These are phyloP conservation scores for Syrista parreyssii DNA, from an alignment of 2,888 invertebrate genomes.

Conservation along the genomic window DNA sequence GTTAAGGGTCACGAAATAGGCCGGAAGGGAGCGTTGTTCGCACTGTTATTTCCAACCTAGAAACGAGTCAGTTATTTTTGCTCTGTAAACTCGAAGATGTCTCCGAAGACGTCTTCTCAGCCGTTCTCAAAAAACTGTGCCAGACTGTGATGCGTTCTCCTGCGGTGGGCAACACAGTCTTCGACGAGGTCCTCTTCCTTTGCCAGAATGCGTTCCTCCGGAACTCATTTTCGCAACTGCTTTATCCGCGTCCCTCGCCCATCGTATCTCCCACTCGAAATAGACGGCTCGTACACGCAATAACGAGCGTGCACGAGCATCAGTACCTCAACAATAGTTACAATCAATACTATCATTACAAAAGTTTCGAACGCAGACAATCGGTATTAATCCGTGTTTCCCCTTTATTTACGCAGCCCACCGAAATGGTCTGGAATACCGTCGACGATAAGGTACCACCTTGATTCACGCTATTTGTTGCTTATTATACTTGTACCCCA, in stretches of 20 bases:
- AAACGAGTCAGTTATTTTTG: not conserved
- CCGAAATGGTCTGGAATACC: slow-evolving; percentile 65
- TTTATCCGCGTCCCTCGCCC: not conserved
- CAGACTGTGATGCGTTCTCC: not conserved
- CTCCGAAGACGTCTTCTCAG: not conserved
- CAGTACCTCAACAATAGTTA: not conserved
- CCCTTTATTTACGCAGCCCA: slow-evolving; percentile 63
- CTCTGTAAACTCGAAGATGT: not conserved
- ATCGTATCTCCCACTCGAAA: not conserved
- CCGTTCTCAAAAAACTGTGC: not conserved
- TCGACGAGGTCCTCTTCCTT: not conserved
- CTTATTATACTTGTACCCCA: not conserved
- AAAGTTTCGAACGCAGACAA: not conserved
- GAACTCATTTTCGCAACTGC: slow-evolving; percentile 10
- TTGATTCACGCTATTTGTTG: not conserved
- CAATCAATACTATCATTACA: not conserved
- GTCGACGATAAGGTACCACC: slow-evolving; percentile 60
- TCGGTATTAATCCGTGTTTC: slow-evolving; percentile 54
- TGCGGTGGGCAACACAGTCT: not conserved
- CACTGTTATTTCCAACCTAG: not conserved
- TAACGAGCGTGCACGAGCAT: not conserved
- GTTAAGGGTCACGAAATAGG: not conserved
- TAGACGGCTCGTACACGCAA: not conserved
- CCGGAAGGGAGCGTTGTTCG: not conserved
- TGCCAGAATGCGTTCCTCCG: slow-evolving; percentile 11